Base-by-base conservation (phyloP, 2,113 vertebrate genomes). In the Thalassarche chlororhynchos region DNA sequence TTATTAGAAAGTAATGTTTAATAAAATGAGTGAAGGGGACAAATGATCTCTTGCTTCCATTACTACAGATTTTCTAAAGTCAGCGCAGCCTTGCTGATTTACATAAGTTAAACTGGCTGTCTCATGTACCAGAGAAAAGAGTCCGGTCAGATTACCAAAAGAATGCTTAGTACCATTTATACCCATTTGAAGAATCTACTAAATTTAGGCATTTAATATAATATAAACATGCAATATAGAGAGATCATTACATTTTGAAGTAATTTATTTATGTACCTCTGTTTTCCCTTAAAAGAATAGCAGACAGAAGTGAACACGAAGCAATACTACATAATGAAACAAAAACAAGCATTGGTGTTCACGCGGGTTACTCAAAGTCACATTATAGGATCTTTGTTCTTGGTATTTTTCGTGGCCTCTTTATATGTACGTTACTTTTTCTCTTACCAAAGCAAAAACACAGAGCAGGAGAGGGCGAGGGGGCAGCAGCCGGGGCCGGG, bases 361-460 rank as follows among this genome's bases (percentile, higher is more conserved):
- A 2, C 2, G 3, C 40, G 23, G 9, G 19, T 84, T 75, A 38
- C 87, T 69, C 91, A 55, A n/a, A 86, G 87, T 84, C 96, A 92
- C 96, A 70, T 85, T 95, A 78, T 46, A 93, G 94, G 95, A 95
- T 89, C 81, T 51, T 90, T 18, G 20, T 42, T 77, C 55, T 14
- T 29, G 26, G 3, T 49, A n/a, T 54, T 90, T 92, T 87, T 58
- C 65, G 87, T 64, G 57, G 10, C 87, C 61, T 80, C 58, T 46
- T 74, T 34, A 6, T 32, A 16, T 2, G 34, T 68, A 25, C 2
- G 1, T n/a, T 32, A 21, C 57, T 57, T 84, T 51, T 91, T 34
- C 75, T 74, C 38, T 91, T n/a, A 10, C 13, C 9, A 21, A 49
- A 29, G 29, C 28, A 38, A 42, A 62, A 23, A 28, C 21, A 1